Evolutionary conservation across 2,113 vertebrate species (phyloP), one percentile per base, ranked within the genome.

Genomic region (Hucho hucho): DNA sequence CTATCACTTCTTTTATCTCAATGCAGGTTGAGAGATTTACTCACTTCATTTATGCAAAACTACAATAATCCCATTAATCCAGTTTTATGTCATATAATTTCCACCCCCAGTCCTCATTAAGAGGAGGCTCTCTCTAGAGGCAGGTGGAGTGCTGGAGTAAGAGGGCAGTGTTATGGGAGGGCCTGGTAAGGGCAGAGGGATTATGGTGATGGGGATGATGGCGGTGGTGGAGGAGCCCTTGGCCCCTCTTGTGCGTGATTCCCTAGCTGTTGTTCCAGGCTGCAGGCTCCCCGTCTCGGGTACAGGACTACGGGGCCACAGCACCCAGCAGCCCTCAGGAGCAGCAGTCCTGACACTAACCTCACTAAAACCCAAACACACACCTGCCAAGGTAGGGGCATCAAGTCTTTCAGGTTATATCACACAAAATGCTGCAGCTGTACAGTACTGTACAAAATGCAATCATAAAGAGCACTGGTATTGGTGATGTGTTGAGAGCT

Each of bases 251-350:
- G 79, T 46, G 32, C 75, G 70, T 91, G 83, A 92, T 80, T 59
- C 74, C 83, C 73, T 53, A 88, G 86, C 71, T 90, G 73, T 89
- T 65, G 28, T 91, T 91, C 73, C 89, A 92, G 91, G 53, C 81
- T 71, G 47, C 85, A 88, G 87, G 37, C 68, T 84, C 83, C 0
- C 3, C 56, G 65, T 70, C 72, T 46, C 84, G 76, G 25, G 14
- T 73, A 46, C 82, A 82, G 79, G 81, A 90, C 77, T 90, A 90
- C 28, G 84, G 82, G 56, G 86, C 88, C 77, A 88, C 81, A 47
- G 46, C 18, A 1, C 49, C 69, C 74, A 59, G 75, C 58, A n/a
- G 28, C 70, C 22, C 24, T 78, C 29, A 32, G 58, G 75, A 83
- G 5, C 28, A 1, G 68, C 72, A 76, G 53, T 37, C 43, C 72